phyloP scores from a whole-genome alignment of 2,888 invertebrate species.

The Tetranychus truncatus region DNA sequence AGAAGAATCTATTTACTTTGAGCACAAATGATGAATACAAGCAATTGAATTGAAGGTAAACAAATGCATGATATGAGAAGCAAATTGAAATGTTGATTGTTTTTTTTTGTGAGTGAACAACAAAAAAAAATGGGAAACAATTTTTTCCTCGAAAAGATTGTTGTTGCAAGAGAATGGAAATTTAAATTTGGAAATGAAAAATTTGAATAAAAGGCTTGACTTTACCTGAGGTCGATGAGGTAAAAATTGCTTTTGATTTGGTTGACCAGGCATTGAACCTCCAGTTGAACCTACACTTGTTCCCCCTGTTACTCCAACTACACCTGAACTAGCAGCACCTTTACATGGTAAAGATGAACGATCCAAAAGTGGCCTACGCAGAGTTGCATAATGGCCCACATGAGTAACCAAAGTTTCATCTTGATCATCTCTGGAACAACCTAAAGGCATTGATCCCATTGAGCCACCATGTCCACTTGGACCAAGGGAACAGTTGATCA shows the following conservation, averaged over 20 bases:
- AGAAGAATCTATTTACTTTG: neutral
- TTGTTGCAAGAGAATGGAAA: too few relatives aligned
- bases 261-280: neutral
- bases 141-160: too few relatives aligned
- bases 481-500: neutral
- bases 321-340: neutral
- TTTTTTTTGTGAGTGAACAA: too few relatives aligned
- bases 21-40: too few relatives aligned
- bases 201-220: neutral
- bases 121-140: too few relatives aligned
- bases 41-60: too few relatives aligned
- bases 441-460: neutral
- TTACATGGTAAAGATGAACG: neutral
- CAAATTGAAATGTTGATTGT: too few relatives aligned
- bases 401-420: neutral
- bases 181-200: neutral
- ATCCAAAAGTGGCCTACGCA: neutral
- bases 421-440: neutral
- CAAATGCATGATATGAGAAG: too few relatives aligned
- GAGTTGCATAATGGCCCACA: conserved; percentile 10
- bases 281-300: neutral
- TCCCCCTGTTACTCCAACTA: neutral
- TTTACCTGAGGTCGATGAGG: neutral
- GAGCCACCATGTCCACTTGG: neutral
- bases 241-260: neutral